Evolutionary conservation across 2,888 invertebrate genomes (phyloP), one percentile per base, ranked within the genome.

Genomic region (Lordiphosa andalusiaca): DNA sequence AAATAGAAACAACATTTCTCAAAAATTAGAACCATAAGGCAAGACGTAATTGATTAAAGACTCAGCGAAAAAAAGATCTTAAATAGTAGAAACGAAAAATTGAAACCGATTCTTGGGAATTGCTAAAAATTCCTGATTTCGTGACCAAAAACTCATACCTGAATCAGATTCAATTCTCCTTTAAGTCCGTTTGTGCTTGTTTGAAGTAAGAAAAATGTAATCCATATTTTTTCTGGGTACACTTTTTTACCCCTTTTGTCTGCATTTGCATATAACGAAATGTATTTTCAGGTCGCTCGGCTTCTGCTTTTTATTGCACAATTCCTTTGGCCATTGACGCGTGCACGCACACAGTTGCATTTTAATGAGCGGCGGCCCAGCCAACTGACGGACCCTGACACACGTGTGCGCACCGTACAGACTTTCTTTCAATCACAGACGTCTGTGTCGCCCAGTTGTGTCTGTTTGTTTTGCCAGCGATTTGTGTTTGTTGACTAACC

Each of bases 201-300:
- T 30, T 30, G 3, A 25, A 6, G 25, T 25, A 30, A 30, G 30
- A 30, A 30, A 3, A 1, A 9, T 0, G 3, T 51, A 46, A 41
- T 37, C 50, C 41, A 40, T 42, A 47, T 46, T 44, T 63, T 46
- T 55, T 53, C 44, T 58, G 39, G 35, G 39, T 30, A 35, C 21
- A 12, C 13, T 59, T 50, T 57, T 53, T 50, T 55, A 25, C 16
- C 42, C 40, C 56, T 78, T 78, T 71, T 76, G 69, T 71, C 62
- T 82, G 69, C 72, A 83, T 76, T 83, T 83, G 80, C 76, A 76
- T 76, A 76, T 69, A 71, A 73, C 69, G 72, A 69, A 78, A 75
- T 75, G 57, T 72, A 67, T 76, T 76, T 33, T 33, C 33, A 44
- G 44, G 33, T 44, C 25, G 23, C 16, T 30, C 9, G 25, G 13